Evolutionary conservation across 2,888 invertebrate genomes (phyloP).

Genomic region (Dugesia japonica): DNA sequence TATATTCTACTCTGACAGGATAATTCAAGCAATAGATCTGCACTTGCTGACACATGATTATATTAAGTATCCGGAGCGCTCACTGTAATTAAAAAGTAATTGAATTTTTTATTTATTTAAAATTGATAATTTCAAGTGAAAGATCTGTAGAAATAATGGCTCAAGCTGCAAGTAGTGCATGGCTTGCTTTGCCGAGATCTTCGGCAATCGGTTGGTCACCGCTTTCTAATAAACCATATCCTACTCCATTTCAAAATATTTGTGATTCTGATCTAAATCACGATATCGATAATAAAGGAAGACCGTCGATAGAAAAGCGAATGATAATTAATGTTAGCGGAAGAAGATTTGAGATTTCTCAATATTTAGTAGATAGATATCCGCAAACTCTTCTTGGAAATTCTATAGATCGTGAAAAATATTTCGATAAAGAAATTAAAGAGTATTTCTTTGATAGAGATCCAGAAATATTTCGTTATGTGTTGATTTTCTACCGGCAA

Average conservation of each 20-base stretch:
- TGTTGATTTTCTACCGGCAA: constrained; percentile 27
- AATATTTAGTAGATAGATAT: constrained; percentile 93
- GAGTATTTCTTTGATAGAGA: constrained; percentile 34
- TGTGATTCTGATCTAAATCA: neutral
- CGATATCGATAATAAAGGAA: neutral
- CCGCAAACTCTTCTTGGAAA: constrained; percentile 92
- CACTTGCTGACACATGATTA: neutral
- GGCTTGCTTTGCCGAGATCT: constrained; percentile 98
- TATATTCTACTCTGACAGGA: neutral
- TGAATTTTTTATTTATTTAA: neutral
- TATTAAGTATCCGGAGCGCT: constrained; percentile 7
- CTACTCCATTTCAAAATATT: constrained; percentile 68
- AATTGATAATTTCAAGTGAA: too few species aligned
- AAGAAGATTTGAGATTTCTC: constrained; percentile 88
- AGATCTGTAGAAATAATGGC: neutral
- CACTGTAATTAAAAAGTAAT: neutral
- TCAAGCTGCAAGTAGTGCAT: constrained; percentile 77
- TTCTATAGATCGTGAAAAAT: constrained; percentile 68
- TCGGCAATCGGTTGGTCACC: constrained; percentile 99
- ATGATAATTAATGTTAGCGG: constrained; percentile 89
- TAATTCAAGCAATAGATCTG: neutral
- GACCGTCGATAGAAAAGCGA: neutral
- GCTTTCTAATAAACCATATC: constrained; percentile 88
- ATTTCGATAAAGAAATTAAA: constrained; percentile 94
- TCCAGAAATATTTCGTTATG: constrained; percentile 35